Percentiles rank a stretch among this genome's conserved stretches.
phyloP scores from a whole-genome alignment of 2,888 invertebrate genomes.

The Glomeris marginata region DNA sequence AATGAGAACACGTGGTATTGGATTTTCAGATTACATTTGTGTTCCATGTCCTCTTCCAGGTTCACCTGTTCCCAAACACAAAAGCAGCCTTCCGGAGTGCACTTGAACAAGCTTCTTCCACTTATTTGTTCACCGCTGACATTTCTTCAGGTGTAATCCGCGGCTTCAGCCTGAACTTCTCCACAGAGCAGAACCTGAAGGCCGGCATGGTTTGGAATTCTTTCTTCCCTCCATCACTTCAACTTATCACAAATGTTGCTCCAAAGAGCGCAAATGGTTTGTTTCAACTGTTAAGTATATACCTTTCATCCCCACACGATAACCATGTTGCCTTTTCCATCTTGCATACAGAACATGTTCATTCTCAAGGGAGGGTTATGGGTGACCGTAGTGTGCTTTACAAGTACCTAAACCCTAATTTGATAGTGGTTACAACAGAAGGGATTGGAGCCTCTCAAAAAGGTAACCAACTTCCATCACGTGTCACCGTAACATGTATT shows the following conservation, averaged over 20 bases:
- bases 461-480: slow-evolving; percentile 36
- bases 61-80: slow-evolving; percentile 28
- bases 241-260: slow-evolving; percentile 30
- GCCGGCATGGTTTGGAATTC: slow-evolving; percentile 57
- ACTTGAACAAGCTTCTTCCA: slow-evolving; percentile 32
- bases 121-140: slow-evolving; percentile 51
- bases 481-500: slow-evolving; percentile 9
- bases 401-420: slow-evolving; percentile 96
- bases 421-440: slow-evolving; percentile 70
- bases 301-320: neutral
- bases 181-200: slow-evolving; percentile 39
- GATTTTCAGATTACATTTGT: too few relatives aligned
- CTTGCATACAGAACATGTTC: slow-evolving; percentile 37
- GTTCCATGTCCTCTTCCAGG: slow-evolving; percentile 19
- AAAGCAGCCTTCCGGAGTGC: slow-evolving; percentile 22
- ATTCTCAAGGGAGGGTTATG: slow-evolving; percentile 88
- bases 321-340: slow-evolving; percentile 1
- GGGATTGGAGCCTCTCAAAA: slow-evolving; percentile 58
- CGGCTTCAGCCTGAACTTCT: slow-evolving; percentile 43
- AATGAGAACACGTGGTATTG: too few relatives aligned
- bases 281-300: slow-evolving; percentile 4
- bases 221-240: slow-evolving; percentile 44
- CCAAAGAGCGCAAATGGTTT: slow-evolving; percentile 27
- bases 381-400: slow-evolving; percentile 93
- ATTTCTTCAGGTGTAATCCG: slow-evolving; percentile 40